Conservation (phyloP, 2,888 invertebrate species). For the Andrena minutula region DNA sequence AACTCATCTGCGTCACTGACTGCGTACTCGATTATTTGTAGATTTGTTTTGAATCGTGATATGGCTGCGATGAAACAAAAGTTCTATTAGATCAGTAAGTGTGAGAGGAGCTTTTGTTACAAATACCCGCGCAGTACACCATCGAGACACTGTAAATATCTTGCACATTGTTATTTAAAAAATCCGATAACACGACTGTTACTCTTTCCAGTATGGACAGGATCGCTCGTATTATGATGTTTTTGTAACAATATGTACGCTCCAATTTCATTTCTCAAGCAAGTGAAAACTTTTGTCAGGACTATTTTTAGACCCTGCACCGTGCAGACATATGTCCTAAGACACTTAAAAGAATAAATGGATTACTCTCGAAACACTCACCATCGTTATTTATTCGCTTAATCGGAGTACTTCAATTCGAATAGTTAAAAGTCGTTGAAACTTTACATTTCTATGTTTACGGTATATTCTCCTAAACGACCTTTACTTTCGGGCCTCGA, state of each 20-base stretch:
- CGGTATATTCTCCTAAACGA: constrained; percentile 17
- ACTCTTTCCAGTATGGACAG: constrained; percentile 22
- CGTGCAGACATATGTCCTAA: constrained; percentile 30
- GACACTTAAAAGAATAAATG: constrained; percentile 51
- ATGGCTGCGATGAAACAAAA: constrained; percentile 61
- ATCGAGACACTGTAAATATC: constrained; percentile 16
- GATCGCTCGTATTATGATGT: constrained; percentile 39
- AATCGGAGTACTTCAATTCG: constrained; percentile 9
- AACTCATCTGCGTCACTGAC: constrained; percentile 64
- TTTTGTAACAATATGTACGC: constrained; percentile 57
- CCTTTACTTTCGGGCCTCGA: constrained; percentile 19
- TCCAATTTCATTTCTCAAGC: constrained; percentile 43
- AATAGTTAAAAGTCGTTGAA: constrained; percentile 8
- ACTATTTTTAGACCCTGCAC: constrained; percentile 43
- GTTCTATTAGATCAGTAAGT: constrained; percentile 70
- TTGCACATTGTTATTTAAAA: constrained; percentile 32
- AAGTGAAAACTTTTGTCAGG: constrained; percentile 44
- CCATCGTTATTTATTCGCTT: constrained; percentile 32
- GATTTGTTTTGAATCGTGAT: constrained; percentile 66
- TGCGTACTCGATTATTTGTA: constrained; percentile 61
- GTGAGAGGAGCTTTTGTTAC: constrained; percentile 26
- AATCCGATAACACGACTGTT: constrained; percentile 28
- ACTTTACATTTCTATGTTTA: constrained; percentile 28
- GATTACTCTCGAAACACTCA: constrained; percentile 25
- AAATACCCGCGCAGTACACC: constrained; percentile 25